Conservation (phyloP, 2,888 invertebrate species). For the Argynnis bischoffii region DNA sequence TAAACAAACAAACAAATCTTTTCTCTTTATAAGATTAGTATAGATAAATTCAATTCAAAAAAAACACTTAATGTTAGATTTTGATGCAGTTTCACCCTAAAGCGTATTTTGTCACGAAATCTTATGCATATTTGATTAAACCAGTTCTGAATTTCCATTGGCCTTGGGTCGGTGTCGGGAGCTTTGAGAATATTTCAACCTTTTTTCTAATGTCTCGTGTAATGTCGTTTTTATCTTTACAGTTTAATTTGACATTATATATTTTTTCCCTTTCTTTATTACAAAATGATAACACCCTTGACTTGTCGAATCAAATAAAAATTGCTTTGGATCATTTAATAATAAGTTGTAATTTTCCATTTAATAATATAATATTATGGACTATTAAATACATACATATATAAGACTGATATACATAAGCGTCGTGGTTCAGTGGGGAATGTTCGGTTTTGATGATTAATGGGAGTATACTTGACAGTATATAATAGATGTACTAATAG, state of each 20-base stretch:
- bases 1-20: no score
- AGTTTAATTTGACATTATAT: conserved; percentile 14
- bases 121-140: conserved; percentile 26
- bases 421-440: no score
- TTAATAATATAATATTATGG: no score
- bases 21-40: no score
- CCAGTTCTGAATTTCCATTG: conserved; percentile 17
- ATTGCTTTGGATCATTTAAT: no score
- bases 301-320: conserved; percentile 12
- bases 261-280: conserved; percentile 1
- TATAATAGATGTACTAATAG: no score
- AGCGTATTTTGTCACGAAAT: conserved; percentile 30
- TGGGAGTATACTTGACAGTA: no score
- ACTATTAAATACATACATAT: no score
- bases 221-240: conserved; percentile 20
- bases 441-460: no score
- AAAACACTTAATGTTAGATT: neutral
- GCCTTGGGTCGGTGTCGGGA: conserved; percentile 26
- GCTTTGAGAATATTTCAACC: conserved; percentile 20
- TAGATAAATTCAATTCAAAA: neutral
- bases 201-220: conserved; percentile 23
- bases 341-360: no score
- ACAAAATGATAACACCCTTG: neutral
- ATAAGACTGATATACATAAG: no score
- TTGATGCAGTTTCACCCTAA: conserved; percentile 13